These are phyloP conservation scores for Lepidotrigona ventralis DNA, from an alignment of 1,140 invertebrate species.

Conservation along the genomic window DNA sequence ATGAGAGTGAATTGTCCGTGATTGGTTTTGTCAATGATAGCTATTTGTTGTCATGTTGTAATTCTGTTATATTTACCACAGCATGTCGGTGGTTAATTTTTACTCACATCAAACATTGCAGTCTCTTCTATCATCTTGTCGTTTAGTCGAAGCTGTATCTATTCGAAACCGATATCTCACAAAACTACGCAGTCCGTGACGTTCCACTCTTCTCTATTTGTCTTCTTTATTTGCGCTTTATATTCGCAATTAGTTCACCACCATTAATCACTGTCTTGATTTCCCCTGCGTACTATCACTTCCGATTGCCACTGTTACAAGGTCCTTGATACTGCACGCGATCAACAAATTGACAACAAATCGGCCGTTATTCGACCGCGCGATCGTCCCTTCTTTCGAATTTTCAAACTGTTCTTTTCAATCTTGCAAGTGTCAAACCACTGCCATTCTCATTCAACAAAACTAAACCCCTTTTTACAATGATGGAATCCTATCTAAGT, in stretches of 20 bases:
- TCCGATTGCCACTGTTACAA: constrained; percentile 37
- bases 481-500: background rate
- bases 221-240: background rate
- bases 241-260: constrained; percentile 7
- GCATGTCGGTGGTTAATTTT: background rate
- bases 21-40: background rate
- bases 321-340: background rate
- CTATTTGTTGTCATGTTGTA: background rate
- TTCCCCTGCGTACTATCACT: constrained; percentile 32
- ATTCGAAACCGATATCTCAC: background rate
- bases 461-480: background rate
- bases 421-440: background rate
- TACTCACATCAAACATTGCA: constrained; percentile 72
- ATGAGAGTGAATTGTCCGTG: no score
- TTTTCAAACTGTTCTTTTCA: background rate
- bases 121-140: constrained; percentile 73
- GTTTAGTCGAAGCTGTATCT: background rate
- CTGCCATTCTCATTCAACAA: background rate
- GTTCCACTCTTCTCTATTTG: no score
- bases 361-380: background rate
- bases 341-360: background rate
- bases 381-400: no score
- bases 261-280: constrained; percentile 37
- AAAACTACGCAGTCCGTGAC: background rate
- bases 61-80: background rate